Evolutionary conservation across 2,888 invertebrate species (phyloP).

Genomic region (Petrolisthes cinctipes): DNA sequence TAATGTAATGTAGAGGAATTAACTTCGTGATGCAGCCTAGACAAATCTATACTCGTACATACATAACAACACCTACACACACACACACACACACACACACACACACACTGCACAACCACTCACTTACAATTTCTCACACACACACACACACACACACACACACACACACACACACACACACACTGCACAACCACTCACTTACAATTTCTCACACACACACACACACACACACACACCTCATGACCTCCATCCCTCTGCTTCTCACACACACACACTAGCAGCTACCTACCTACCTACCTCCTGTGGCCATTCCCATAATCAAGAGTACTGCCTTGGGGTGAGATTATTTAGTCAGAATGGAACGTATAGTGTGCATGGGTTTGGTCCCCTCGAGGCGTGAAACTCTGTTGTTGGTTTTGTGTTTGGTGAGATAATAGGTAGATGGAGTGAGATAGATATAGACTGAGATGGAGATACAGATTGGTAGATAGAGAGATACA

Average conservation of each 20-base stretch:
- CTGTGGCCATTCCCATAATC: too few relatives aligned
- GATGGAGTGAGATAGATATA: neutral
- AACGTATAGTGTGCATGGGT: too few relatives aligned
- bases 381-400: too few relatives aligned
- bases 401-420: too few relatives aligned
- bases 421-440: neutral
- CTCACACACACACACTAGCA: neutral
- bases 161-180: neutral
- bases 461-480: neutral
- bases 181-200: neutral
- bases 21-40: too few relatives aligned
- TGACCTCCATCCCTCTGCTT: neutral
- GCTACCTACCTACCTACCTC: neutral
- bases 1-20: too few relatives aligned
- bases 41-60: neutral
- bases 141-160: neutral
- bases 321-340: too few relatives aligned
- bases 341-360: too few relatives aligned
- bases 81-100: neutral
- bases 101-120: neutral
- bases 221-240: neutral
- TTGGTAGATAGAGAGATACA: neutral
- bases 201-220: neutral
- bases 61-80: neutral
- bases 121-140: neutral